These are phyloP conservation scores for Leptonema lineaticorne DNA, from an alignment of 1,140 invertebrate genomes.

Conservation along the genomic window DNA sequence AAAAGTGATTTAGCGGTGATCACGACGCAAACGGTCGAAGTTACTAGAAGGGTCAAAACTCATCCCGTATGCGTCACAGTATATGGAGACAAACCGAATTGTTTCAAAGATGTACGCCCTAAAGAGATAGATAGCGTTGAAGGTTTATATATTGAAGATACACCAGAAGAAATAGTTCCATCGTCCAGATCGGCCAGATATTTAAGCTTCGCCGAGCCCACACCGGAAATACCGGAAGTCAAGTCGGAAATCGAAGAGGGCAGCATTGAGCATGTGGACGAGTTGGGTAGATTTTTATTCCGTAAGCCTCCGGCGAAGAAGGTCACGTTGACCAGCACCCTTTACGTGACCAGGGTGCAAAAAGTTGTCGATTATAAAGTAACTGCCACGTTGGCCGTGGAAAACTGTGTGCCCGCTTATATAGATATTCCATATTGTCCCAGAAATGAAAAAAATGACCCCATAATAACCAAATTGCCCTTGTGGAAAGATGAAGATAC, in stretches of 20 bases:
- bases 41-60: constrained; percentile 26
- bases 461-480: background rate
- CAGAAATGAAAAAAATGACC: background rate
- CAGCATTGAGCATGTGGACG: constrained; percentile 3
- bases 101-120: background rate
- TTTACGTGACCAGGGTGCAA: constrained; percentile 45
- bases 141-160: constrained; percentile 22
- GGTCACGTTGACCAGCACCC: constrained; percentile 34
- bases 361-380: constrained; percentile 43
- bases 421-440: constrained; percentile 38
- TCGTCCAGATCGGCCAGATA: constrained; percentile 28
- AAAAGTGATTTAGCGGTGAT: constrained; percentile 15
- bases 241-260: constrained; percentile 26
- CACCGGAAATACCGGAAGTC: constrained; percentile 12
- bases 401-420: constrained; percentile 44
- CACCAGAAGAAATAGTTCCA: background rate
- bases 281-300: constrained; percentile 25
- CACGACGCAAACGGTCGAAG: constrained; percentile 30
- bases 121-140: constrained; percentile 11
- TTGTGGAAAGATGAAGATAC: constrained; percentile 6
- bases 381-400: constrained; percentile 44
- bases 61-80: constrained; percentile 33
- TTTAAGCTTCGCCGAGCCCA: constrained; percentile 24
- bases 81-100: constrained; percentile 1
- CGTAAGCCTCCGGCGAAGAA: constrained; percentile 17